These are phyloP conservation scores for Psilopogon haemacephalus DNA, from an alignment of 2,113 vertebrate species.

Conservation along the genomic window DNA sequence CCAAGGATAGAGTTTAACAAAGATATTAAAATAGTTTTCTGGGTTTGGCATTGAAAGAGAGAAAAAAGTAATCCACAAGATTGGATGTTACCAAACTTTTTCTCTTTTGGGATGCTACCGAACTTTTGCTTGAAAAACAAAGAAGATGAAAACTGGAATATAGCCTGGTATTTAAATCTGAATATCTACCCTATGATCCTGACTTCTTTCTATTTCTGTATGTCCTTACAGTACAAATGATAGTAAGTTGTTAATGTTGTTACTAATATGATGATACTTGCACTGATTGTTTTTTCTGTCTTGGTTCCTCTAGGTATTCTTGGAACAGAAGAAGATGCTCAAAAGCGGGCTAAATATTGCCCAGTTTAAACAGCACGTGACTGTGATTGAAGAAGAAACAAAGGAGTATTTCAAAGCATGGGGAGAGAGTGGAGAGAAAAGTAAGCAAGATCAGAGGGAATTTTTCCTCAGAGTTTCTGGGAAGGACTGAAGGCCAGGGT, in stretches of 20 bases:
- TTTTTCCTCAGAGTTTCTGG: background rate
- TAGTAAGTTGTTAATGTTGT: background rate
- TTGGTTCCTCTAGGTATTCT: conserved; percentile 81
- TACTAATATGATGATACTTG: background rate
- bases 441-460: conserved; percentile 72
- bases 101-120: too few relatives aligned
- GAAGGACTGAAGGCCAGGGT: background rate
- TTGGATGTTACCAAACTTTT: too few relatives aligned
- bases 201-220: background rate
- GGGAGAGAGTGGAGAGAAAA: conserved; percentile 90
- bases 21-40: too few relatives aligned
- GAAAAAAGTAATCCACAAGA: too few relatives aligned
- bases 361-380: conserved; percentile 86
- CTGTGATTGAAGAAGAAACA: conserved; percentile 92
- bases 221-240: background rate
- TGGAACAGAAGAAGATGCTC: conserved; percentile 98
- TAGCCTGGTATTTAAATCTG: background rate
- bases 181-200: background rate
- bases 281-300: background rate
- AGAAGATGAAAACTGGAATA: too few relatives aligned
- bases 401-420: conserved; percentile 90
- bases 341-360: conserved; percentile 93
- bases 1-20: too few relatives aligned
- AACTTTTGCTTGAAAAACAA: too few relatives aligned
- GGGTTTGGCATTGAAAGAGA: too few relatives aligned